Evolutionary conservation across 2,113 vertebrate species (phyloP), one percentile per base, ranked within the genome.

Genomic region (Alectura lathami): DNA sequence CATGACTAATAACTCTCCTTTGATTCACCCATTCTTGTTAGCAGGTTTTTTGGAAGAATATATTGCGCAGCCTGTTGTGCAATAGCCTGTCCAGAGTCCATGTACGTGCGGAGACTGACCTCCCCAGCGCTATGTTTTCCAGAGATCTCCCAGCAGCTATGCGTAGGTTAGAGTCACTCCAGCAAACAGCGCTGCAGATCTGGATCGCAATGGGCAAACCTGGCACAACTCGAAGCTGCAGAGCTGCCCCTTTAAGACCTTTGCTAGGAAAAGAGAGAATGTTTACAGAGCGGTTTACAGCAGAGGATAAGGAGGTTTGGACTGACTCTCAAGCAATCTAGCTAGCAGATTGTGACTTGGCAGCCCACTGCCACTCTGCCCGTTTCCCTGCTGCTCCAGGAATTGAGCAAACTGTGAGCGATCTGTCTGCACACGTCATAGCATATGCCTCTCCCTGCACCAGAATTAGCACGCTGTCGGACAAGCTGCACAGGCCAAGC

Each of bases 311-410:
- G 23, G 47, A 66, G 51, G 18, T 88, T 72, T 91, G 42, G 85
- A 57, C 88, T 91, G 68, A 48, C 59, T 74, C 51, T 64, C 43
- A 77, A 94, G 67, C n/a, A 79, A 59, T 27, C 26, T 17, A 60
- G 26, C 7, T 36, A 92, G 47, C 38, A 84, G 83, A 42, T 66
- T 86, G 90, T 43, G 79, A 59, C 56, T 88, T 96, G 88, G 94
- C 95, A 96, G 84, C 68, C 23, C 76, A 70, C 23, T 3, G 5
- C 21, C 45, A 24, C 64, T 88, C 83, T 83, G 47, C 68, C 76
- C 1, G 1, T 48, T 83, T 93, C 80, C 86, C 88, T 81, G 80
- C 92, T 81, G 94, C 68, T 90, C 68, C 80, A 81, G 68, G 83
- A 77, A 70, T 30, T 47, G 88, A 91, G 78, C 40, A 54, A 93